A percentile compares a stretch with the other conserved stretches of the same genome.
phyloP scores from a whole-genome alignment of 2,888 invertebrate genomes.

The Andrena bucephala region DNA sequence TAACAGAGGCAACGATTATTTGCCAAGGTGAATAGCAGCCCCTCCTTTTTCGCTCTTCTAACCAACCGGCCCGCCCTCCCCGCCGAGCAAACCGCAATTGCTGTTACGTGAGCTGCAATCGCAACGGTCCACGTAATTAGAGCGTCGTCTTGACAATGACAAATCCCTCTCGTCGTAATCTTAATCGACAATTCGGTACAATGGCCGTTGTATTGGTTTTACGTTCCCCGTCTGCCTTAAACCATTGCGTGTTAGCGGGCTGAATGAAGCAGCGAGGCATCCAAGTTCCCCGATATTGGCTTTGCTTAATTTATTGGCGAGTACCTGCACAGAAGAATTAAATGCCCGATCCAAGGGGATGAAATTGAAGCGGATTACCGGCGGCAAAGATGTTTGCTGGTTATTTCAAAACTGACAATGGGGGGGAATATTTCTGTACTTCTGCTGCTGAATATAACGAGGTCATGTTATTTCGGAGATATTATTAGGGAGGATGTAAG shows the following conservation, averaged over 20 bases:
- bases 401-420: no score
- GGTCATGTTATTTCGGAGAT: no score
- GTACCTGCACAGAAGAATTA: background rate
- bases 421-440: no score
- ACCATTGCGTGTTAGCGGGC: background rate
- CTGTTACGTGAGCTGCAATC: slow-evolving; percentile 37
- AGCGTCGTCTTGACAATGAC: slow-evolving; percentile 28
- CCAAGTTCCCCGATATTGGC: background rate
- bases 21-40: background rate
- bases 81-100: slow-evolving; percentile 16
- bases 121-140: slow-evolving; percentile 26
- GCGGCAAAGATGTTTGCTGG: no score
- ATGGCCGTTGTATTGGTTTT: background rate
- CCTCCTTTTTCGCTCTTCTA: background rate
- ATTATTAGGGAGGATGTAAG: no score
- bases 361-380: background rate
- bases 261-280: background rate
- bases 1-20: slow-evolving; percentile 22
- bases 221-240: background rate
- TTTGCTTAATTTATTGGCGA: slow-evolving; percentile 2
- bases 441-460: no score
- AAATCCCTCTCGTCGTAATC: slow-evolving; percentile 23
- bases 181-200: slow-evolving; percentile 27
- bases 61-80: background rate
- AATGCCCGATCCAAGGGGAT: background rate